phyloP scores from a whole-genome alignment of 2,797 vertebrate genomes.

The Diplodus sargus region DNA sequence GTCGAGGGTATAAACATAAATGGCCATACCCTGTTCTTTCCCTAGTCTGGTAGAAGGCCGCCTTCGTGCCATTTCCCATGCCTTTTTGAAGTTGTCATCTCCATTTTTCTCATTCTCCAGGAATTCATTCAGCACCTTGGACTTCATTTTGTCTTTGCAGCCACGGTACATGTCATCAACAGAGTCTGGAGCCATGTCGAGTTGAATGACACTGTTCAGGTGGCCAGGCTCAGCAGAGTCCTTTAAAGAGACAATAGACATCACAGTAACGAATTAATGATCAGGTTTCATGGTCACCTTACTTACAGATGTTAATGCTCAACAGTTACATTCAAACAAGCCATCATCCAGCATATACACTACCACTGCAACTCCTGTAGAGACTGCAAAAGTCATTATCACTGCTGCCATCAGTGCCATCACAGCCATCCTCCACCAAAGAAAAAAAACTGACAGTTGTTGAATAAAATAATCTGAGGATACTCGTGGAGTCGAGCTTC shows the following conservation, averaged over 20 bases:
- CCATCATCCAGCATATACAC: neutral
- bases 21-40: neutral
- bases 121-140: neutral
- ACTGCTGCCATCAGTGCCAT: neutral
- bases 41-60: neutral
- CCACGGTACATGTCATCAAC: neutral
- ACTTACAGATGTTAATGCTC: neutral
- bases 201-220: neutral
- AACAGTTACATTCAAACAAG: neutral
- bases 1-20: neutral
- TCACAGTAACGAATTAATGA: no score
- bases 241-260: neutral
- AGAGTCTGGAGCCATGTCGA: neutral
- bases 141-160: neutral
- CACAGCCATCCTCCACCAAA: neutral
- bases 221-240: no score
- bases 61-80: neutral
- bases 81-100: fast-evolving
- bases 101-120: neutral
- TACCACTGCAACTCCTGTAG: neutral
- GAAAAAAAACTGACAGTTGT: neutral
- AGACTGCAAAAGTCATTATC: neutral
- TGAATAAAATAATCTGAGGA: neutral
- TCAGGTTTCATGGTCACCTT: neutral
- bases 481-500: neutral